Evolutionary conservation across 2,113 vertebrate species (phyloP).

Genomic region (Epinephelus lanceolatus): DNA sequence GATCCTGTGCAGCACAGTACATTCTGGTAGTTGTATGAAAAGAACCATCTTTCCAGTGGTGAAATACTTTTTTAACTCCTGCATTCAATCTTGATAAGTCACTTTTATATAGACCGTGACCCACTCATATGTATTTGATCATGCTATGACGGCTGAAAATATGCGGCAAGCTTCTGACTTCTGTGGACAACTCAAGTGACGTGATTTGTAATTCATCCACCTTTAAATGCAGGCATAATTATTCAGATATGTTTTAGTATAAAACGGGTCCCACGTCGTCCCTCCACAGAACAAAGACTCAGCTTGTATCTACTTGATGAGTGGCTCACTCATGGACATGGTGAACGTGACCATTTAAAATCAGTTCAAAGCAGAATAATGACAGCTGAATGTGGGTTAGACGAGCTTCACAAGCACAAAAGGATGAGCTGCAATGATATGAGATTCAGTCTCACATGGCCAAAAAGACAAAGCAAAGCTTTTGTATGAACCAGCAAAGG

Average conservation of each 20-base stretch:
- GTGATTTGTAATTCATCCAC: constrained; percentile 24
- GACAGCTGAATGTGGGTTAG: constrained; percentile 57
- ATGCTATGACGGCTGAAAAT: background rate
- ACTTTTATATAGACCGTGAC: constrained; percentile 32
- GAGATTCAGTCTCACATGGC: constrained; percentile 40
- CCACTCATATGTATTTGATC: constrained; percentile 28
- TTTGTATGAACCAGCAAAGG: constrained; percentile 23
- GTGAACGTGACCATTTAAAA: constrained; percentile 36
- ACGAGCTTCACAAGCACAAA: constrained; percentile 56
- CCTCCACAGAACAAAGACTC: constrained; percentile 47
- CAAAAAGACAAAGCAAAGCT: constrained; percentile 42
- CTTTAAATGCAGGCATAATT: constrained; percentile 21
- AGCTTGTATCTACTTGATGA: constrained; percentile 48
- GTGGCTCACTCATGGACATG: constrained; percentile 23
- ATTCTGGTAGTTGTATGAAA: too few relatives aligned
- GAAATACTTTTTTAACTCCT: too few relatives aligned
- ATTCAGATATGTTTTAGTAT: constrained; percentile 20
- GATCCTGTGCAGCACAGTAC: too few relatives aligned
- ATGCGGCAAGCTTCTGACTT: constrained; percentile 30
- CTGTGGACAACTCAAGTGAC: constrained; percentile 22
- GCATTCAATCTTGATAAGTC: constrained; percentile 12
- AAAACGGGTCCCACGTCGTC: background rate
- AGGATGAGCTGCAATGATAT: constrained; percentile 40
- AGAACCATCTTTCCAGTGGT: too few relatives aligned
- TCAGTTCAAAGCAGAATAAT: constrained; percentile 56